Base-by-base conservation (phyloP, 2,113 vertebrate genomes). In the Turnix velox region DNA sequence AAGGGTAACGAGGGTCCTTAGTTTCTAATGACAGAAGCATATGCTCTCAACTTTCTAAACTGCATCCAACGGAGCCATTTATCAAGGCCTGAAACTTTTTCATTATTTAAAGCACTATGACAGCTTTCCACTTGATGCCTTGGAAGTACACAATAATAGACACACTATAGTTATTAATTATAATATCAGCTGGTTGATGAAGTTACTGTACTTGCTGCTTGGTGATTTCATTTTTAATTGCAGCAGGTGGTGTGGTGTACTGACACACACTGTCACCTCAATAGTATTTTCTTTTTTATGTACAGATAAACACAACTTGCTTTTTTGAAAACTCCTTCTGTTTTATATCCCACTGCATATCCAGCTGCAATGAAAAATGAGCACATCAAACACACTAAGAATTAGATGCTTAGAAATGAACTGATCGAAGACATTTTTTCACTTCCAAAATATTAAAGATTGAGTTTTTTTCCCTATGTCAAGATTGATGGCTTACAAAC, bases 1-100 rank as follows among this genome's bases (percentile, higher is more conserved):
- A 96, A 95, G 88, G 96, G 92, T 97, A 97, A 96, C 85, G 46
- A 96, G 91, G 86, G 87, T 95, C 82, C 84, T 93, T 79, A 74
- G 90, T 92, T 96, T 91, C 92, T 94, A 93, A 87, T 93, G 74
- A 93, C 57, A 96, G 85, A 96, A 95, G 84, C 88, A 94, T 92
- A 95, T 94, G 97, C 92, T 93, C 93, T 95, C 94, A 97, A 94
- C 93, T 96, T 96, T 93, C 83, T 93, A 88, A 96, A 96, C 90
- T 86, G 95, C 76, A 95, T 96, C 93, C 88, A 94, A 92, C 77
- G 84, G 92, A 95, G 96, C 91, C 76, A 97, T 95, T 97, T 92
- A 97, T 94, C 95, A 95, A 96, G 89, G 81, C 69, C 82, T 71
- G 83, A 91, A 94, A 95, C 88, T 96, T 97, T 96, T 97, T 80